Evolutionary conservation across 2,113 vertebrate species (phyloP).

Genomic region (Upupa epops): DNA sequence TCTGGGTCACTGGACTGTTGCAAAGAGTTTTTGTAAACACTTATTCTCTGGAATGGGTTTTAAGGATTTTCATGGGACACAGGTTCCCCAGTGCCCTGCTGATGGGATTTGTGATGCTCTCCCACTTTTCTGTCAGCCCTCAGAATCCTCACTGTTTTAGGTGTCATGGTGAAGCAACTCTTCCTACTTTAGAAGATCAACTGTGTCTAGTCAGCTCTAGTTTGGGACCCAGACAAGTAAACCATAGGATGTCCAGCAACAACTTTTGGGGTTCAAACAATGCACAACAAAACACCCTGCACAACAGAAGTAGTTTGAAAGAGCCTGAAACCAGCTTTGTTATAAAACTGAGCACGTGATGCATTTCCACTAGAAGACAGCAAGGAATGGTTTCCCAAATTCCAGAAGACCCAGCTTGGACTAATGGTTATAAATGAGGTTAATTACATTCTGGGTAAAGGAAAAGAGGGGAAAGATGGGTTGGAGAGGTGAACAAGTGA

Average conservation of each 20-base stretch:
- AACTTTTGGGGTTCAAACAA: background rate
- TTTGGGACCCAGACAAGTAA: background rate
- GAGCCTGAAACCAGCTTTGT: background rate
- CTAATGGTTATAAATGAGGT: background rate
- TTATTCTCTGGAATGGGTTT: background rate
- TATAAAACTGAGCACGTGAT: background rate
- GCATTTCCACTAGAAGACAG: background rate
- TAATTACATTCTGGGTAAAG: background rate
- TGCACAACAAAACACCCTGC: background rate
- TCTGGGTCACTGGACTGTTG: background rate
- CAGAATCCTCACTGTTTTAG: background rate
- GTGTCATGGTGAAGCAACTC: background rate
- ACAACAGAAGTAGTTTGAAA: background rate
- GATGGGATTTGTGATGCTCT: background rate
- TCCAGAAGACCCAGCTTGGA: background rate
- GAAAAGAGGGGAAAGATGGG: background rate
- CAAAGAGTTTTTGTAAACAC: background rate
- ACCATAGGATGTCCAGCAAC: background rate
- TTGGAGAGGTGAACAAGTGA: background rate
- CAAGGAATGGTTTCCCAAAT: background rate
- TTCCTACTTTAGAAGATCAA: background rate
- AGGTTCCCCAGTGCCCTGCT: background rate
- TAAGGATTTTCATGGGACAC: background rate
- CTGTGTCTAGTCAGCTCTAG: background rate
- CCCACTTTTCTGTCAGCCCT: background rate